phyloP scores from a whole-genome alignment of 2,113 vertebrate species.

The Leptodactylus fuscus region DNA sequence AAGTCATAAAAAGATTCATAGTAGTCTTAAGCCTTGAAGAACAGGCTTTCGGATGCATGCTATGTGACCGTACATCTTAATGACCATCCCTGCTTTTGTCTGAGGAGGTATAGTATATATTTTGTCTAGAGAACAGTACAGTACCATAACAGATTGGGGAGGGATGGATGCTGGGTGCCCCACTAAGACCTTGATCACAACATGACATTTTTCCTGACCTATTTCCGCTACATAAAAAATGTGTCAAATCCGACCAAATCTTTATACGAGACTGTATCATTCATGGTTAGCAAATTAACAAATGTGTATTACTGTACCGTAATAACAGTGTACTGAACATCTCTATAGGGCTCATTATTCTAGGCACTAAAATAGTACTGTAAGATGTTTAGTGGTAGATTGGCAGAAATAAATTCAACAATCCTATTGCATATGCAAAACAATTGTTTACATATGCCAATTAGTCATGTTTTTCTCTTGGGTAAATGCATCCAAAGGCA shows the following conservation, averaged over 20 bases:
- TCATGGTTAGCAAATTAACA: background rate
- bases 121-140: background rate
- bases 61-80: too few species aligned
- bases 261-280: too few species aligned
- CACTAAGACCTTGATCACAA: background rate
- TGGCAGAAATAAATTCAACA: background rate
- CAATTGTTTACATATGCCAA: slow-evolving; percentile 1
- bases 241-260: too few species aligned
- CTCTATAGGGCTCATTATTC: too few species aligned
- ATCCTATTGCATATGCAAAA: slow-evolving; percentile 16
- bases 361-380: background rate
- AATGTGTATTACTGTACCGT: background rate
- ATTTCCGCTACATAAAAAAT: too few species aligned
- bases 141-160: background rate
- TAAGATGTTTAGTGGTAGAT: background rate
- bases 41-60: too few species aligned
- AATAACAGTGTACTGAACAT: too few species aligned
- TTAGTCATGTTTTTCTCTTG: slow-evolving; percentile 20
- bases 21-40: background rate
- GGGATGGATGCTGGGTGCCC: too few species aligned
- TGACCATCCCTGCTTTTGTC: too few species aligned
- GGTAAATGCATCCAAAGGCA: slow-evolving; percentile 2
- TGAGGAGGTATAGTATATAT: background rate
- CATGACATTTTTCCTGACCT: background rate
- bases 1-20: background rate